Evolutionary conservation across 2,797 vertebrate species (phyloP).

Genomic region (Chaetodon trifasciatus): DNA sequence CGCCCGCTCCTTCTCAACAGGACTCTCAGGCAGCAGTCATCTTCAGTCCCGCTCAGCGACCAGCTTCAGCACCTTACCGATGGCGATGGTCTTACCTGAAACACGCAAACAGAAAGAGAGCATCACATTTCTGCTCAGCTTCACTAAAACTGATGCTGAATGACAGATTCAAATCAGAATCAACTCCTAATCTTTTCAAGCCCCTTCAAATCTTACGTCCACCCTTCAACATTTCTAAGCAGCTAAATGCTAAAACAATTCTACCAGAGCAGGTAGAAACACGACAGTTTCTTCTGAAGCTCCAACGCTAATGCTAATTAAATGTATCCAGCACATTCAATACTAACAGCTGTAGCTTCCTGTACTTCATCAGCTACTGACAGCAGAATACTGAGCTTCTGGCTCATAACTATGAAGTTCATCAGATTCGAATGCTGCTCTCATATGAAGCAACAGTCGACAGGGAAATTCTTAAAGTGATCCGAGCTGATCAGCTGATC

Average conservation of each 20-base stretch:
- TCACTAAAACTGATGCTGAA: background rate
- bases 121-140: background rate
- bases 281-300: background rate
- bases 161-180: too few relatives aligned
- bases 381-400: too few relatives aligned
- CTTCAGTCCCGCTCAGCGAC: constrained; percentile 97
- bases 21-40: constrained; percentile 37
- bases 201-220: background rate
- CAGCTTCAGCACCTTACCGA: constrained; percentile 99
- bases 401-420: too few relatives aligned
- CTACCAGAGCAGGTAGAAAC: background rate
- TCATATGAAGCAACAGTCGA: too few relatives aligned
- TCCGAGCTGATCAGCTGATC: too few relatives aligned
- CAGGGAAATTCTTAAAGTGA: too few relatives aligned
- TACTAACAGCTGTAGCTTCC: background rate
- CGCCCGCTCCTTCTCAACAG: constrained; percentile 77
- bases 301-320: background rate
- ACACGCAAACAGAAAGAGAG: background rate
- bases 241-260: background rate
- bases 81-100: constrained; percentile 98
- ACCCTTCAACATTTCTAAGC: background rate
- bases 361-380: background rate
- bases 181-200: background rate
- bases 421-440: too few relatives aligned
- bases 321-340: background rate